Percentiles rank a stretch among this genome's conserved stretches.
Evolutionary conservation across 1,140 invertebrate genomes (phyloP).

Genomic region (Latrodectus geometricus): DNA sequence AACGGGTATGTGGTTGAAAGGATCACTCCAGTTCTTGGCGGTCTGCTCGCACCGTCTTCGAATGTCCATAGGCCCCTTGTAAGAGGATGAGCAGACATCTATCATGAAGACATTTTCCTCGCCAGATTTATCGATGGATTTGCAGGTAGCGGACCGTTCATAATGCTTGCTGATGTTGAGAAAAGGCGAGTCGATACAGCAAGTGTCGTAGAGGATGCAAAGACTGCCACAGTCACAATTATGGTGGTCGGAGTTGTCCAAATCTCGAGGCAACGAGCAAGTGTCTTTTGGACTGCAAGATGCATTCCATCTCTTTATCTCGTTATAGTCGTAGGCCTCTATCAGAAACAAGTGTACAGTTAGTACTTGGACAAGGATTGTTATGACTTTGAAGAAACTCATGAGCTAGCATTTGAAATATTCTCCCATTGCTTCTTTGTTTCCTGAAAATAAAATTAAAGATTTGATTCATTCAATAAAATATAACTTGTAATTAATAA

Average conservation of each 20-base stretch:
- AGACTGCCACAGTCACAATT: conserved; percentile 53
- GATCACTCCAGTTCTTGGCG: conserved; percentile 41
- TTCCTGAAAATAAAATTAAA: background rate
- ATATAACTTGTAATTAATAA: too few relatives aligned
- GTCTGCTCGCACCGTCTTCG: conserved; percentile 40
- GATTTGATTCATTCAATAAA: too few relatives aligned
- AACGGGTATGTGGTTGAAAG: conserved; percentile 38
- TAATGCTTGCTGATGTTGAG: conserved; percentile 34
- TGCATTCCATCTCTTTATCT: conserved; percentile 33
- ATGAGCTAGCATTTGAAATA: background rate
- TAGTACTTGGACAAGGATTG: background rate
- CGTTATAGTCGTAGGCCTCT: conserved; percentile 9
- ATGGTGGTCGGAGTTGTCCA: conserved; percentile 21
- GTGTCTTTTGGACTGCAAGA: conserved; percentile 45
- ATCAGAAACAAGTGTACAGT: background rate
- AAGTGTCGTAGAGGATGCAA: conserved; percentile 39
- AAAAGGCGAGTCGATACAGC: conserved; percentile 44
- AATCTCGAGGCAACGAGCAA: conserved; percentile 22
- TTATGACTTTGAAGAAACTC: background rate
- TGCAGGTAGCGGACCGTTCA: conserved; percentile 2
- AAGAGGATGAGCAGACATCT: conserved; percentile 15
- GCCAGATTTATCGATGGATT: background rate
- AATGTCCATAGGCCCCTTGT: conserved; percentile 1
- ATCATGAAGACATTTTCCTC: conserved; percentile 35
- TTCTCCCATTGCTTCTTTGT: background rate